phyloP scores from a whole-genome alignment of 2,797 vertebrate species.

The Sebastes paucispinis region DNA sequence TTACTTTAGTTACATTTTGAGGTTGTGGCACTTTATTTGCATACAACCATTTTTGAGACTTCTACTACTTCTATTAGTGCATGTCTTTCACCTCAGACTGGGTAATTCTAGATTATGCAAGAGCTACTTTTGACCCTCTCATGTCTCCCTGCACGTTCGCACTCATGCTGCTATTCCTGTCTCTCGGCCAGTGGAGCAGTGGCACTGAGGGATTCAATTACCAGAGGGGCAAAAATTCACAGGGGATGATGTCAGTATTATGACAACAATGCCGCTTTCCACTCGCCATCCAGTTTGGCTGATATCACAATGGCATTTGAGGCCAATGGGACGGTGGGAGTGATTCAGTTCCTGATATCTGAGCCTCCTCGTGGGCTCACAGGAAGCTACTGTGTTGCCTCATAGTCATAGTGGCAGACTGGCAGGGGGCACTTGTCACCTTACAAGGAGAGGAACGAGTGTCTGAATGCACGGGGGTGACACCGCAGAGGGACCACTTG shows the following conservation, averaged over 20 bases:
- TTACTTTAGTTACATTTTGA: background rate
- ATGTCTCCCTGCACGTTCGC: background rate
- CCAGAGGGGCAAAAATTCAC: conserved; percentile 30
- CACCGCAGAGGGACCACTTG: conserved; percentile 16
- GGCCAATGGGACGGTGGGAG: conserved; percentile 37
- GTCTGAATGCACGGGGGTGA: conserved; percentile 2
- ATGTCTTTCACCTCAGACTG: background rate
- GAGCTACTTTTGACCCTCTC: background rate
- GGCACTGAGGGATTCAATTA: conserved; percentile 32
- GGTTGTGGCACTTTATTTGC: background rate
- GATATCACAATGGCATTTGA: conserved; percentile 28
- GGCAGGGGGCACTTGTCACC: conserved; percentile 32
- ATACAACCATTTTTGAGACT: background rate
- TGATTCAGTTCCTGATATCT: conserved; percentile 33
- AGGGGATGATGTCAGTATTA: conserved; percentile 22
- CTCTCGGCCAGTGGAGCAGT: conserved; percentile 35
- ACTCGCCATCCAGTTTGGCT: background rate
- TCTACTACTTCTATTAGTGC: background rate
- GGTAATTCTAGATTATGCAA: background rate
- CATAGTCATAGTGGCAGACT: conserved; percentile 3
- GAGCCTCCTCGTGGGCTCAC: conserved; percentile 3
- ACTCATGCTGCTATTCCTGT: conserved; percentile 37
- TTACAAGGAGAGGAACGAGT: conserved; percentile 65
- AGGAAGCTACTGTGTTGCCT: conserved; percentile 21
- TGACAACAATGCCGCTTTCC: conserved; percentile 28